Percentiles rank a stretch among this genome's conserved stretches.
These are phyloP conservation scores for Acromyrmex charruanus DNA, from an alignment of 1,140 invertebrate species.

Conservation along the genomic window DNA sequence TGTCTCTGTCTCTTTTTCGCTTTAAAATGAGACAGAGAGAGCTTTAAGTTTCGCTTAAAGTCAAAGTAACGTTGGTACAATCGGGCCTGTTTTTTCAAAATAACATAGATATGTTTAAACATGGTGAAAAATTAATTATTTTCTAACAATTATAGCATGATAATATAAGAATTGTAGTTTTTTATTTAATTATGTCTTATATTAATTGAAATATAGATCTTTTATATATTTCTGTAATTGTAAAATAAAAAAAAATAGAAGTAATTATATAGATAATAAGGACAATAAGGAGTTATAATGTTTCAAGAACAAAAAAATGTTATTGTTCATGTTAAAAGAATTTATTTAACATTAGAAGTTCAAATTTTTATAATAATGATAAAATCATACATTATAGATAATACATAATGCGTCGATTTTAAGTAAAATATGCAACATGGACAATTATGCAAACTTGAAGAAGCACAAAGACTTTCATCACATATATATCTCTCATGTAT, in stretches of 20 bases:
- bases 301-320: neutral
- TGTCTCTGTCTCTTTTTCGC: no score
- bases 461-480: neutral
- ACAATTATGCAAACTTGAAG: neutral
- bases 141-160: neutral
- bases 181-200: neutral
- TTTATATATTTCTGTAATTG: neutral
- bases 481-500: neutral
- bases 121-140: neutral
- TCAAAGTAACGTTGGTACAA: no score
- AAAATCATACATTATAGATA: conserved; percentile 23
- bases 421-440: neutral
- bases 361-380: neutral
- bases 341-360: neutral
- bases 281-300: neutral
- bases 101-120: neutral
- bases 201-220: neutral
- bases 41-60: no score
- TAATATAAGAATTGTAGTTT: neutral
- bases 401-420: neutral
- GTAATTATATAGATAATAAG: neutral
- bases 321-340: neutral
- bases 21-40: no score
- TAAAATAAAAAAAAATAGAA: conserved; percentile 18
- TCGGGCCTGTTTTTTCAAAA: neutral